A percentile compares a stretch with the other conserved stretches of the same genome.
phyloP scores from a whole-genome alignment of 2,888 invertebrate genomes.

The Aspidiotus destructor region DNA sequence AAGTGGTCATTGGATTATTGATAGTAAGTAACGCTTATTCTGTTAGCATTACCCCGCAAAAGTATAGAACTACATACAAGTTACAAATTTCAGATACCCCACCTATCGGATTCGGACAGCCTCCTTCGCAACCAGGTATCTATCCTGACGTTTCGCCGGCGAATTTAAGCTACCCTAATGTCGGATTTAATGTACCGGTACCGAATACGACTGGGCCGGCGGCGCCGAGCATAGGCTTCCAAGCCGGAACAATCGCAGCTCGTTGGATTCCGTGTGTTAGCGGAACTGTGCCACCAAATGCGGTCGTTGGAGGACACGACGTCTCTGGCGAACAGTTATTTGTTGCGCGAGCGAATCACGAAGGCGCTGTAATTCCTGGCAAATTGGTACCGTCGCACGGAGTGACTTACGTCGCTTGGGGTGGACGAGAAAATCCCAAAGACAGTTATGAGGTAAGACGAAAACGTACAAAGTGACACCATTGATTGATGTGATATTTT shows the following conservation, averaged over 20 bases:
- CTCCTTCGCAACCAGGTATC: not conserved
- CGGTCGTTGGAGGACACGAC: conserved; percentile 60
- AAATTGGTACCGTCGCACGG: conserved; percentile 63
- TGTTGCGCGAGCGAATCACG: conserved; percentile 59
- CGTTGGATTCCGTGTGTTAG: conserved; percentile 59
- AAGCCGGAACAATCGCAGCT: conserved; percentile 24
- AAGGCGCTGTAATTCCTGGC: conserved; percentile 67
- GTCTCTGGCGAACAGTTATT: conserved; percentile 52
- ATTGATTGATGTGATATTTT: not conserved
- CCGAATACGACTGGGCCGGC: too few relatives aligned
- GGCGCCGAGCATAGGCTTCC: not conserved
- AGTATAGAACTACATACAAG: too few relatives aligned
- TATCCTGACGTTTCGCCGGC: not conserved
- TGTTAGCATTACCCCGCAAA: not conserved
- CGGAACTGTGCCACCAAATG: conserved; percentile 61
- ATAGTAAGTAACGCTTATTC: conserved; percentile 49
- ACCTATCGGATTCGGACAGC: not conserved
- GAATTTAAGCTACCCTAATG: not conserved
- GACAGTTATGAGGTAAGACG: conserved; percentile 55
- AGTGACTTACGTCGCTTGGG: conserved; percentile 64
- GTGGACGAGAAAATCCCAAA: conserved; percentile 60
- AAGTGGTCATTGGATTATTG: conserved; percentile 68
- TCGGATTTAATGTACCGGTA: conserved; percentile 15
- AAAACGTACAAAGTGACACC: not conserved
- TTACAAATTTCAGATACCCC: not conserved